Evolutionary conservation across 2,113 vertebrate species (phyloP), one percentile per base, ranked within the genome.

Genomic region (Mesoclemmys tuberculata): DNA sequence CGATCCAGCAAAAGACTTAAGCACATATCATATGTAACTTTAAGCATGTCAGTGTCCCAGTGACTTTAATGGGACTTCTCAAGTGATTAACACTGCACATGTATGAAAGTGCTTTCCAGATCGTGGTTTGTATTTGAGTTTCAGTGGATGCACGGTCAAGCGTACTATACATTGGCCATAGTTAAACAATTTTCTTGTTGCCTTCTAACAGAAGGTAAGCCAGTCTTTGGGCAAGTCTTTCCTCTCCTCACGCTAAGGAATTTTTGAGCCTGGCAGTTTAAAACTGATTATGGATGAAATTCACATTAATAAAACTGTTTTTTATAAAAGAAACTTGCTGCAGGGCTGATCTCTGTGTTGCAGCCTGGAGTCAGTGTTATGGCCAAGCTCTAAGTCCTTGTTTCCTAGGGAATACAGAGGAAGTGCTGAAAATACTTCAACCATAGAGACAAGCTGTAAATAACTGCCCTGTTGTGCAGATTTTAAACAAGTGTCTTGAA

Each of bases 391-490:
- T 88, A 87, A 90, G 92, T 41, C 88, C 31, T 75, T 51, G 54
- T 91, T 10, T 94, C 89, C 41, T 35, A 51, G 54, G 27, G n/a
- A 96, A 51, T 68, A 80, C 10, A 19, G n/a, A 35, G 84, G 83
- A 92, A 55, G 49, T 54, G 27, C 58, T 94, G 74, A 19, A 93
- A 94, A 95, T 84, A 24, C 18, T 88, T 51, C 64, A 86, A 48
- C 83, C 68, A 56, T 19, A 56, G 92, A 2, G 10, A 21, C 71
- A 41, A 82, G 5, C 79, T 88, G 58, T 64, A 52, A 84, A 80
- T 93, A 87, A 90, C 7, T 46, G 52, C 82, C 56, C n/a, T 16
- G 82, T 93, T 87, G 87, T 90, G 16, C 58, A 84, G 54, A 46
- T 91, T 89, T 90, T 83, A 83, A 79, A 61, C 85, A 58, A 85